Percentiles rank a stretch among this genome's conserved stretches.
Conservation (phyloP, 2,888 invertebrate species). For the Chymomyza caudatula region DNA sequence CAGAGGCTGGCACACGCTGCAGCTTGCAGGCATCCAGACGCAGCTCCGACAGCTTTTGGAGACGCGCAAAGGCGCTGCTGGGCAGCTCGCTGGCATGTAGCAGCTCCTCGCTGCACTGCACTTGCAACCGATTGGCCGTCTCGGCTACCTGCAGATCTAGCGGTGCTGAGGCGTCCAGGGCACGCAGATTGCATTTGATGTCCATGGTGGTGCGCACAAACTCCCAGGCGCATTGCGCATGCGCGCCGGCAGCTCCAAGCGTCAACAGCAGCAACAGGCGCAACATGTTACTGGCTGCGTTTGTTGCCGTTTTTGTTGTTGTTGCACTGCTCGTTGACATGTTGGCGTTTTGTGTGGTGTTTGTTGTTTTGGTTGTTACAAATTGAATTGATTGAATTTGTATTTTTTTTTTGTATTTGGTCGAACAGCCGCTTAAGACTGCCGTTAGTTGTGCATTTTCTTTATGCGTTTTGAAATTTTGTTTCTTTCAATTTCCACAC, state of each 20-base stretch:
- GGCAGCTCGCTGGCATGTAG: constrained; percentile 87
- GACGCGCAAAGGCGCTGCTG: constrained; percentile 84
- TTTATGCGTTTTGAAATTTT: constrained; percentile 4
- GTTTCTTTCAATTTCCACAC: background rate
- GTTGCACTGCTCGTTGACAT: background rate
- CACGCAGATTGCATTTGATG: constrained; percentile 77
- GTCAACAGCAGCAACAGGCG: constrained; percentile 35
- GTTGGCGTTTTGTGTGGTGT: background rate
- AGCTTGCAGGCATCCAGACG: constrained; percentile 89
- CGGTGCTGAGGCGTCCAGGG: constrained; percentile 67
- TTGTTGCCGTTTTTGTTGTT: constrained; percentile 11
- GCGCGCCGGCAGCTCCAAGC: constrained; percentile 48
- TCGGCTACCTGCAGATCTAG: constrained; percentile 81
- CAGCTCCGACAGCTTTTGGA: constrained; percentile 87
- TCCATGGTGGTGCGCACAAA: constrained; percentile 77
- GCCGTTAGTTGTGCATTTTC: background rate
- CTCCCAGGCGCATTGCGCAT: constrained; percentile 78
- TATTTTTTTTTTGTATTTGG: constrained; percentile 4
- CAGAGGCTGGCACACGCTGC: constrained; percentile 85
- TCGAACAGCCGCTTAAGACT: background rate
- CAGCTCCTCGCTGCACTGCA: constrained; percentile 88
- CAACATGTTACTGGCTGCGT: constrained; percentile 43
- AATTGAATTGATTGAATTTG: background rate
- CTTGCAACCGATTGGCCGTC: constrained; percentile 84
- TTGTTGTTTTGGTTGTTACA: background rate